phyloP scores from a whole-genome alignment of 2,113 vertebrate genomes.

The Myotis lucifugus region DNA sequence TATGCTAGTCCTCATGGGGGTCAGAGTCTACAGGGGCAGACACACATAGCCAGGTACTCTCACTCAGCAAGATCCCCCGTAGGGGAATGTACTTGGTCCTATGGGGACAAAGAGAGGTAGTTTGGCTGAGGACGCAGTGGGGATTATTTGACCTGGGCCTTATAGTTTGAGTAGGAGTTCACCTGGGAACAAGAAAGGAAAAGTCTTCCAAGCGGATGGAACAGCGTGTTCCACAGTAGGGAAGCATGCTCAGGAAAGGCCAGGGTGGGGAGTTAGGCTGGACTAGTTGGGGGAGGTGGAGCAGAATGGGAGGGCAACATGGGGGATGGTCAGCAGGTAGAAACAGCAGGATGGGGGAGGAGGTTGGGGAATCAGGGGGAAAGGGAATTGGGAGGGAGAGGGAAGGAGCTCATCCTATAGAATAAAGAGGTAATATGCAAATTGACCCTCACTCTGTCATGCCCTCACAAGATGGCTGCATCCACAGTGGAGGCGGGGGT shows the following conservation, averaged over 20 bases:
- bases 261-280: background rate
- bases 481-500: too few species aligned
- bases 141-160: background rate
- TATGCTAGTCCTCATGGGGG: background rate
- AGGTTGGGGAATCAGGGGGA: background rate
- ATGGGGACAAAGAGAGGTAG: background rate
- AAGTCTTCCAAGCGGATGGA: background rate
- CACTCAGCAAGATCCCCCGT: background rate
- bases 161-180: conserved; percentile 21
- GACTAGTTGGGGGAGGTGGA: background rate
- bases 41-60: background rate
- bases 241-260: background rate
- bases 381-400: background rate
- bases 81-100: background rate
- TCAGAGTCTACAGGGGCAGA: background rate
- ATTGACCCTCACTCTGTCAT: too few species aligned
- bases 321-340: background rate
- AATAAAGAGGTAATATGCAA: too few species aligned
- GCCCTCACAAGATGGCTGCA: too few species aligned
- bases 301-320: background rate
- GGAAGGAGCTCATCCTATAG: background rate
- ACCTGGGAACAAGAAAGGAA: background rate
- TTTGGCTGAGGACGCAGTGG: background rate
- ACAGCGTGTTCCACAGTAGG: background rate
- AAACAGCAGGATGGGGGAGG: background rate